Evolutionary conservation across 1,140 invertebrate genomes (phyloP).

Genomic region (Kradibia gibbosae): DNA sequence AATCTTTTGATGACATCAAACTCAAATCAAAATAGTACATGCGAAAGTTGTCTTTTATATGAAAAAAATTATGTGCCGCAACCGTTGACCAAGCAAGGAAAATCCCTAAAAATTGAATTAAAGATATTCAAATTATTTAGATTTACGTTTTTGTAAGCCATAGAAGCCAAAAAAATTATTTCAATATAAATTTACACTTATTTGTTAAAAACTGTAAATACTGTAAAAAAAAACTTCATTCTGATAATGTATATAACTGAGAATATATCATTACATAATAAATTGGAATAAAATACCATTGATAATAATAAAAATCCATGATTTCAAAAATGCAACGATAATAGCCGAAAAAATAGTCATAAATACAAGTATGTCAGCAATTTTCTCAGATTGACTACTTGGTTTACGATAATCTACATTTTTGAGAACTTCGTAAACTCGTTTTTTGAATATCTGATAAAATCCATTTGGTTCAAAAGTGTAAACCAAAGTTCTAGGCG

Average conservation of each 20-base stretch:
- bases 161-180: no score
- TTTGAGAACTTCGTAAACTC: conserved; percentile 73
- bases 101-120: conserved; percentile 55
- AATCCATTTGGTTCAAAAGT: conserved; percentile 82
- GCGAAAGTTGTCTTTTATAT: conserved; percentile 84
- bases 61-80: conserved; percentile 87
- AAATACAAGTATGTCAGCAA: conserved; percentile 74
- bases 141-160: no score
- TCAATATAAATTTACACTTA: no score
- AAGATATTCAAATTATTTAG: neutral
- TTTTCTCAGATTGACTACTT: conserved; percentile 69
- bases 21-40: conserved; percentile 86
- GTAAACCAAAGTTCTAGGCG: conserved; percentile 77
- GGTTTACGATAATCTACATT: conserved; percentile 67
- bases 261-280: neutral
- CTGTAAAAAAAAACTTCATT: no score
- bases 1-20: conserved; percentile 80
- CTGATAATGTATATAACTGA: no score
- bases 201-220: no score
- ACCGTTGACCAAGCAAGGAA: conserved; percentile 75
- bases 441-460: conserved; percentile 77
- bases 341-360: conserved; percentile 72
- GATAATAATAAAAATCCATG: conserved; percentile 53
- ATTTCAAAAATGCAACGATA: conserved; percentile 68
- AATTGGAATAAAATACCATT: conserved; percentile 51